Evolutionary conservation across 2,888 invertebrate species (phyloP), one percentile per base, ranked within the genome.

Genomic region (Flexamia atlantica): DNA sequence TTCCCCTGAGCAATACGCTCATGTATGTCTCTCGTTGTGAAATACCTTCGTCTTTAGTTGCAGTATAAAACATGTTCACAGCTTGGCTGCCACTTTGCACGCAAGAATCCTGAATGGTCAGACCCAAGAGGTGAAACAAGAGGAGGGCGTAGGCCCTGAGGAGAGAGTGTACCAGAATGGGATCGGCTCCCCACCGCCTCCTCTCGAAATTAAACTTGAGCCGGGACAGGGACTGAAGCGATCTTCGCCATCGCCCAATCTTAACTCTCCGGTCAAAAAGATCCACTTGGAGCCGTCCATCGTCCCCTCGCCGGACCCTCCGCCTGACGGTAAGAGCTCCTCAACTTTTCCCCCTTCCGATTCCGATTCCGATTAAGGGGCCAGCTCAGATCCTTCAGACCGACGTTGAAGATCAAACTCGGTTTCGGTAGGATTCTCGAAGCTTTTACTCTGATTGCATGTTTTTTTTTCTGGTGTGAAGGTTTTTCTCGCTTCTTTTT

Each of bases 51-150:
- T n/a, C n/a, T n/a, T n/a, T n/a, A n/a, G n/a, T n/a, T n/a, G n/a
- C n/a, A n/a, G n/a, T n/a, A n/a, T n/a, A n/a, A 9, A 36, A 36
- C 36, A 7, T 36, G 4, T 36, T 36, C 36, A 1, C 46, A 88
- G 97, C 84, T 90, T 97, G 85, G 97, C 97, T 30, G 97, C 96
- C 80, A 96, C 96, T 83, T 90, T 97, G 86, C 96, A 96, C 89
- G 95, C 95, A 84, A 93, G 96, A 87, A 95, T 96, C 87, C 92
- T 96, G 91, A 87, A 93, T 91, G 90, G 93, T 91, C 91, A 93
- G 92, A 91, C 93, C 40, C 81, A 80, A 0, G 72, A 91, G 90
- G 88, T 92, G 92, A 88, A 90, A 89, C 82, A 91, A 90, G 85
- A 88, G 89, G 32, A 83, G 30, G 40, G 83, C 9, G 68, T 32